phyloP scores from a whole-genome alignment of 2,797 vertebrate genomes.

The Etheostoma perlongum region DNA sequence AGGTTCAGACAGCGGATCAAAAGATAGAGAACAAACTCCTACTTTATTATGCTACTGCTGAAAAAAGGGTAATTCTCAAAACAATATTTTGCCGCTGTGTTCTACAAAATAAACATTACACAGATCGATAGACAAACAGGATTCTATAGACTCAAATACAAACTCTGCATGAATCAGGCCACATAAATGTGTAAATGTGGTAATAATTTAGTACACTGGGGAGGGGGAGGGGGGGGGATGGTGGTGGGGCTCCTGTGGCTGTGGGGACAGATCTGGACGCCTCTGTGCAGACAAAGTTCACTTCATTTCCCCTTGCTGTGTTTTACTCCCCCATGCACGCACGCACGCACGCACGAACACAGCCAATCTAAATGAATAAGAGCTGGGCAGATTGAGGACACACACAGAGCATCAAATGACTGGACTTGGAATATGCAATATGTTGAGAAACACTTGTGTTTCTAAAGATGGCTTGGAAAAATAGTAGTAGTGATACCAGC shows the following conservation, averaged over 20 bases:
- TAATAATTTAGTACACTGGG: constrained; percentile 55
- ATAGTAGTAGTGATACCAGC: constrained; percentile 26
- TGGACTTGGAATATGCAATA: constrained; percentile 48
- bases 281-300: constrained; percentile 67
- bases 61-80: constrained; percentile 42
- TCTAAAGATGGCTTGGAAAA: constrained; percentile 30
- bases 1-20: constrained; percentile 46
- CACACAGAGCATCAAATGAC: constrained; percentile 70
- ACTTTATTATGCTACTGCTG: constrained; percentile 29
- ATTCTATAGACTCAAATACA: constrained; percentile 40
- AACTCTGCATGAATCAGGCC: constrained; percentile 36
- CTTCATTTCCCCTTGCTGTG: constrained; percentile 56
- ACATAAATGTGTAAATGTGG: constrained; percentile 73
- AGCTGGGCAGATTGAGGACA: constrained; percentile 51
- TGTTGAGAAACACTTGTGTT: constrained; percentile 59
- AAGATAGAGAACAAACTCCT: constrained; percentile 44
- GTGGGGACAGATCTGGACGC: constrained; percentile 67
- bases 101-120: constrained; percentile 67
- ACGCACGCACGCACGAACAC: constrained; percentile 30
- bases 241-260: constrained; percentile 64
- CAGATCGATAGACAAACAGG: constrained; percentile 52
- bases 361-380: constrained; percentile 59
- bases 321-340: constrained; percentile 21
- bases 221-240: constrained; percentile 11
- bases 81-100: constrained; percentile 57